These are phyloP conservation scores for Pseudococcus longispinus DNA, from an alignment of 2,888 invertebrate species.

Conservation along the genomic window DNA sequence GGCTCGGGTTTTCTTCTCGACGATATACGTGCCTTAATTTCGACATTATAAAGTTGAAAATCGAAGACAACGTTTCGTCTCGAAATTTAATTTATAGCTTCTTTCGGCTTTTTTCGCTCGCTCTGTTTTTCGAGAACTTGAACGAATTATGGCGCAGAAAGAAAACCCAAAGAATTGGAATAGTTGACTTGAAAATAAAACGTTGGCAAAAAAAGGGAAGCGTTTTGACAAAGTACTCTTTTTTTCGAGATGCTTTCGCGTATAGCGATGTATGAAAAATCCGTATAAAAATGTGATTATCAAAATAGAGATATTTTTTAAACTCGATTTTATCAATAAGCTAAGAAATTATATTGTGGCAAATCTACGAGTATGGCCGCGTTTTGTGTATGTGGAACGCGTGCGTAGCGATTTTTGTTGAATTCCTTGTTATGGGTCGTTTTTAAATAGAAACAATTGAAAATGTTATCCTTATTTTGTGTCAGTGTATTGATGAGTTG, in stretches of 20 bases:
- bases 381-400: not conserved
- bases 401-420: not conserved
- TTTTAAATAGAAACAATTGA: not conserved
- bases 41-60: conserved; percentile 2
- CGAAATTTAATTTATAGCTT: conserved; percentile 18
- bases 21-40: conserved; percentile 25
- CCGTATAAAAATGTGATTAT: not conserved
- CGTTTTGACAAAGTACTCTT: not conserved
- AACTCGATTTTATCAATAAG: not conserved
- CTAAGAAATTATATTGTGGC: not conserved
- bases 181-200: not conserved
- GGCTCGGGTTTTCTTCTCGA: not conserved
- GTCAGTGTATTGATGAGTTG: not conserved
- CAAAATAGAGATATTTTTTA: not conserved
- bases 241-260: not conserved
- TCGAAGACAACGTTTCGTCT: conserved; percentile 20
- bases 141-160: not conserved
- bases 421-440: not conserved
- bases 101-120: not conserved
- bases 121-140: not conserved
- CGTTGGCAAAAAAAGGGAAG: not conserved
- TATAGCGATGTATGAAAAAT: not conserved
- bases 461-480: not conserved
- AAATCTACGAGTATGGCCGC: not conserved
- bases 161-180: not conserved